Evolutionary conservation across 2,113 vertebrate species (phyloP).

Genomic region (Sinocyclocheilus anophthalmus): DNA sequence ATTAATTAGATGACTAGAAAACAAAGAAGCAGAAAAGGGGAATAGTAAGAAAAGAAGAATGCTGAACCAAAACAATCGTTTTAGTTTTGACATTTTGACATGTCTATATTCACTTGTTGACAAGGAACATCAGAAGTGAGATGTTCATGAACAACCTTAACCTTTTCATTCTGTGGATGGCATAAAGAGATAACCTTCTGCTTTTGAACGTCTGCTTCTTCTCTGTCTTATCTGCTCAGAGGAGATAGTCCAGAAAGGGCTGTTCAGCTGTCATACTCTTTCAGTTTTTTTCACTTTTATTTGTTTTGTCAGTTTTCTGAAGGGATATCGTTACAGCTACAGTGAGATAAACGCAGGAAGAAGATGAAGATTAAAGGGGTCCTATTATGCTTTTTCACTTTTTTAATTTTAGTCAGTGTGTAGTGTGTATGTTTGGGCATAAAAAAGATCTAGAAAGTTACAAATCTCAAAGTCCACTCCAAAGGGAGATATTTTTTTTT

Average conservation of each 20-base stretch:
- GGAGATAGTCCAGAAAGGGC: slow-evolving; percentile 24
- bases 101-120: slow-evolving; percentile 14
- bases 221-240: slow-evolving; percentile 39
- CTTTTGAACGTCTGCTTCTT: slow-evolving; percentile 28
- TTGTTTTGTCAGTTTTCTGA: slow-evolving; percentile 3
- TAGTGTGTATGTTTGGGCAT: too few species aligned
- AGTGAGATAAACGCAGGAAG: too few species aligned
- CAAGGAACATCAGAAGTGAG: slow-evolving; percentile 35
- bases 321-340: not conserved
- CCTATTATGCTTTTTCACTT: too few species aligned
- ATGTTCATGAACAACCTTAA: slow-evolving; percentile 43
- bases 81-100: slow-evolving; percentile 38
- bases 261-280: not conserved
- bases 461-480: too few species aligned
- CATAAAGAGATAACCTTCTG: slow-evolving; percentile 54
- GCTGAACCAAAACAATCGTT: slow-evolving; percentile 34
- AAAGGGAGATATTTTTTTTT: too few species aligned
- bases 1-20: not conserved
- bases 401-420: too few species aligned
- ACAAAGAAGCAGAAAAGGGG: not conserved
- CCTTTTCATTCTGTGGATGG: slow-evolving; percentile 46
- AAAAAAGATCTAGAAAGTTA: too few species aligned
- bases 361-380: too few species aligned
- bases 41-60: not conserved
- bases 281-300: not conserved